Evolutionary conservation across 2,113 vertebrate species (phyloP).

Genomic region (Rousettus leschenaultii): DNA sequence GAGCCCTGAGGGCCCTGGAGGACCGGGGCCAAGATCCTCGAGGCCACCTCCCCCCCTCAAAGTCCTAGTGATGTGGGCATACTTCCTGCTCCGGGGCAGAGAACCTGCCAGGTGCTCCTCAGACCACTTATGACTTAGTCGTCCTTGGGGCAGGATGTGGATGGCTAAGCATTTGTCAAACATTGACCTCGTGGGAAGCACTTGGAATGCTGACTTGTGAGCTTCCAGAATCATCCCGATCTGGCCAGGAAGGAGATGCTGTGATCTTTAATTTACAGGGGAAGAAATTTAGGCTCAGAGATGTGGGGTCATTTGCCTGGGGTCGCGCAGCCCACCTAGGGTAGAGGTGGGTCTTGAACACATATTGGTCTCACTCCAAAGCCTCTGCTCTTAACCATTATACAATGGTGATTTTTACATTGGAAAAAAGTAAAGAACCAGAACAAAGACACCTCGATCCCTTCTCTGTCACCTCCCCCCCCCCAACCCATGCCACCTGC

Average conservation of each 20-base stretch:
- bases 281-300: background rate
- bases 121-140: accelerated
- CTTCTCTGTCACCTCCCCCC: background rate
- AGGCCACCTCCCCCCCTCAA: background rate
- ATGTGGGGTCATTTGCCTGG: background rate
- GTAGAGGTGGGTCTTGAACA: background rate
- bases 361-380: background rate
- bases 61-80: background rate
- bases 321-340: background rate
- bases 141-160: background rate
- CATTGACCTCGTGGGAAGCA: background rate
- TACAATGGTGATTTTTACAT: background rate
- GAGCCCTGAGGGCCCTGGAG: background rate
- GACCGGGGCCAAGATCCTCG: background rate
- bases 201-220: accelerated
- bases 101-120: background rate
- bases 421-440: too few species aligned
- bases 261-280: accelerated
- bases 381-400: background rate
- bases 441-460: background rate
- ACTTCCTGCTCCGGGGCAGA: background rate
- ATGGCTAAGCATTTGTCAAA: background rate
- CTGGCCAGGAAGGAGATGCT: background rate
- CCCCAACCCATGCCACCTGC: accelerated
- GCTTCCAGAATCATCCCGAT: background rate